Percentiles rank a stretch among this genome's conserved stretches.
These are phyloP conservation scores for Gobio gobio DNA, from an alignment of 2,113 vertebrate species.

Conservation along the genomic window DNA sequence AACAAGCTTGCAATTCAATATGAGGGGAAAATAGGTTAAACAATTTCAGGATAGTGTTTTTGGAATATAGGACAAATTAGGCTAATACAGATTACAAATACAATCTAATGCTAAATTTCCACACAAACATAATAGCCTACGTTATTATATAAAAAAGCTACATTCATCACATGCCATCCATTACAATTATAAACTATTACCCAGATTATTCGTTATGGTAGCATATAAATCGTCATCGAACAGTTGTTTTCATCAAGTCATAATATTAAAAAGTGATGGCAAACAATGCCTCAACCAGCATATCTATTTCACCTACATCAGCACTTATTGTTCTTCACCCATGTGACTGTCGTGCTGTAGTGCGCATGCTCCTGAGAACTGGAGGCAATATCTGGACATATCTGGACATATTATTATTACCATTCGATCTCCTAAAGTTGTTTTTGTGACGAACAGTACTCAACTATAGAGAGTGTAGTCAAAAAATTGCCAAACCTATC, in stretches of 20 bases:
- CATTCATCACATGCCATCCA: not conserved
- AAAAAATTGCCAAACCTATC: not conserved
- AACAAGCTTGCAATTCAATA: not conserved
- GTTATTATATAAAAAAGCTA: not conserved
- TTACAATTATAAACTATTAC: not conserved
- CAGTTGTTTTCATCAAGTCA: not conserved
- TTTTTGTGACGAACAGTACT: not conserved
- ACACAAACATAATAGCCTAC: not conserved
- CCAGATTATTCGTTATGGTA: not conserved
- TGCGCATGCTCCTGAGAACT: conserved; percentile 8
- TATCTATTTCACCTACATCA: conserved; percentile 19
- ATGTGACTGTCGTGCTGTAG: conserved; percentile 43
- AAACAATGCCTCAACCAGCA: not conserved
- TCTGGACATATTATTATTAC: not conserved
- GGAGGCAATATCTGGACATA: not conserved
- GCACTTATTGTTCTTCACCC: conserved; percentile 47
- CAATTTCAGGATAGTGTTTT: not conserved
- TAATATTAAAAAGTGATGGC: conserved; percentile 9
- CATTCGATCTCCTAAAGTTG: not conserved
- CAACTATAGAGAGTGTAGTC: not conserved
- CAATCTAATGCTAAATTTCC: not conserved
- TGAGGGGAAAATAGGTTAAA: not conserved
- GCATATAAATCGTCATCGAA: not conserved
- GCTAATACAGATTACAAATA: not conserved
- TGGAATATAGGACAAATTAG: not conserved